Conservation (phyloP, 2,797 vertebrate species). For the Apodemus agrarius region DNA sequence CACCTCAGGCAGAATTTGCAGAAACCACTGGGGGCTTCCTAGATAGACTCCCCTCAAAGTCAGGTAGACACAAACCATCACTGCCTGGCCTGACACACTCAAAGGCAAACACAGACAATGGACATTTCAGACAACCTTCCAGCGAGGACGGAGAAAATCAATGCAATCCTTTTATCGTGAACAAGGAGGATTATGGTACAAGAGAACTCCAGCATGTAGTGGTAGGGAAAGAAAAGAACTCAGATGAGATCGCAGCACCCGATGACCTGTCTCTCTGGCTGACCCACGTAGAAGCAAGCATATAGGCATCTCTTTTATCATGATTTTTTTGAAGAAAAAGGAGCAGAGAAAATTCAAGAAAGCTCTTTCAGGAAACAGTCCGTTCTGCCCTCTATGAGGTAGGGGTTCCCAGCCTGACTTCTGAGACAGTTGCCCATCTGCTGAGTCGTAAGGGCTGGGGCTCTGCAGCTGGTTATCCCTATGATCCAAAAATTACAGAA, state of each 20-base stretch:
- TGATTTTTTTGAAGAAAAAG: not conserved
- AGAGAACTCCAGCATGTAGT: not conserved
- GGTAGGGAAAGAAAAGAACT: not conserved
- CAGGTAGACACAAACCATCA: not conserved
- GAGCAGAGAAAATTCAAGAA: not conserved
- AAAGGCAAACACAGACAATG: not conserved
- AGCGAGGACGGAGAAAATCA: conserved; percentile 16
- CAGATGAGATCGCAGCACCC: not conserved
- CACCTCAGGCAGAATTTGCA: not conserved
- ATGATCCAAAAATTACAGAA: conserved; percentile 7
- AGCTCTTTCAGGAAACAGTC: not conserved
- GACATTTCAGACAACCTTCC: not conserved
- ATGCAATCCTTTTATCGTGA: not conserved
- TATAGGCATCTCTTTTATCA: not conserved
- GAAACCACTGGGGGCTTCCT: not conserved
- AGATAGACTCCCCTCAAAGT: not conserved
- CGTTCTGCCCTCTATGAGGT: not conserved
- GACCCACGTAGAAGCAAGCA: not conserved
- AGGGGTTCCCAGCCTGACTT: not conserved
- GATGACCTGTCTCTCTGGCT: accelerated
- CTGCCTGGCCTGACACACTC: not conserved
- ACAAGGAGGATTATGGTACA: not conserved
- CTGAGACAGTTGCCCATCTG: not conserved
- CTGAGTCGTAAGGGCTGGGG: not conserved
- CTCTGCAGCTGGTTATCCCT: not conserved